Percentiles rank a stretch among this genome's conserved stretches.
Conservation (phyloP, 2,888 invertebrate genomes). For the Litoditis marina region DNA sequence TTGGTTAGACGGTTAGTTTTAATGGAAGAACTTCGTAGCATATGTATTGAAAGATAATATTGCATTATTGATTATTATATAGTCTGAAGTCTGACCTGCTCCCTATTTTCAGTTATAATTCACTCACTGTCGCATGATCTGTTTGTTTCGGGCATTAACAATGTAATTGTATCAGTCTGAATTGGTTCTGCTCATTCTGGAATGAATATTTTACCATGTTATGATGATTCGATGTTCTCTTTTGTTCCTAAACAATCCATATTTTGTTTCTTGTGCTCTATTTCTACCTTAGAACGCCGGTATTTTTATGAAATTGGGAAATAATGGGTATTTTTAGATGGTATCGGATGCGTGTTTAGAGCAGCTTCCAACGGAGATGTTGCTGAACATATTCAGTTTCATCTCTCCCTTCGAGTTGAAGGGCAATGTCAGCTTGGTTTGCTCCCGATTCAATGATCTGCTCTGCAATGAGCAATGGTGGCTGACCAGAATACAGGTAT, state of each 20-base stretch:
- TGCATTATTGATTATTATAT: too few species aligned
- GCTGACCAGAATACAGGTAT: constrained; percentile 19
- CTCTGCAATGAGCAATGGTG: constrained; percentile 26
- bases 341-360: constrained; percentile 3
- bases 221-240: background rate
- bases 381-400: constrained; percentile 4
- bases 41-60: too few species aligned
- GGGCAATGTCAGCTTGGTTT: too few species aligned
- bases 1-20: too few species aligned
- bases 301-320: background rate
- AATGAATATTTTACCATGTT: background rate
- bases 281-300: background rate
- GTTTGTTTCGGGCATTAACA: too few species aligned
- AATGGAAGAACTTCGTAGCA: too few species aligned
- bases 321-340: background rate
- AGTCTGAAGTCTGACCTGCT: too few species aligned
- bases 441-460: constrained; percentile 22
- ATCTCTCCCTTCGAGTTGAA: too few species aligned
- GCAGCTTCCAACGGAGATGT: constrained; percentile 11
- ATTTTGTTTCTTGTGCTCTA: constrained; percentile 1
- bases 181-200: too few species aligned
- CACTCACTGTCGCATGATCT: too few species aligned
- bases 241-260: background rate
- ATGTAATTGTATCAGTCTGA: too few species aligned
- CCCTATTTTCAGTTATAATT: too few species aligned